Evolutionary conservation across 2,888 invertebrate genomes (phyloP), one percentile per base, ranked within the genome.

Genomic region (Anorthoa munda): DNA sequence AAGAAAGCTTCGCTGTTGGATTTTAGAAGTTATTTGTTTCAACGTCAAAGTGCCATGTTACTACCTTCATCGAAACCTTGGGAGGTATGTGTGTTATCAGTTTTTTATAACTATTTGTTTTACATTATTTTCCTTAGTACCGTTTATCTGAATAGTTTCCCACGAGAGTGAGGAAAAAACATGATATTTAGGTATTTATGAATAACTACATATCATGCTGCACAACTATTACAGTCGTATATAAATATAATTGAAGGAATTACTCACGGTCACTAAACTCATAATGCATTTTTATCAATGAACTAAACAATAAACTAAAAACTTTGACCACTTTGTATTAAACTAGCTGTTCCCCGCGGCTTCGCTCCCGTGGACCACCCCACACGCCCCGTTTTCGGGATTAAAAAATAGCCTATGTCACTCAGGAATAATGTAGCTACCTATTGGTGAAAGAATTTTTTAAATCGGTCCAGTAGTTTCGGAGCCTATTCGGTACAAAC

Each of bases 11-110:
- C 98, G 0, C 95, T 99, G 74, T 95, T 99, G 88, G 99, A 99
- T 93, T 98, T 99, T 90, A 97, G 99, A 81, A 99, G 99, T 93
- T 99, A 99, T 94, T 96, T 99, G 82, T 99, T 99, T 92, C 98
- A 99, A 86, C 97, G 99, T 79, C 99, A 99, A 96, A 98, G 99
- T 93, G 98, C 98, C 90, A 97, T 99, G 97, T 96, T 98, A 89
- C 93, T 98, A 88, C 96, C 97, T 83, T 97, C 97, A 70, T 97
- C 97, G 86, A 97, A 98, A 94, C 98, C 98, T 72, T 98, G 98
- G 97, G 98, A 99, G 97, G 98, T 98, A 90, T 91, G 96, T 88
- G 21, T 56, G 39, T 18, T 15, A 46, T 64, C 13, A 12, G 2
- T n/a, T 59, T 31, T 23, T 21, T 45, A 58, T 63, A 26, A 0